Percentiles rank a stretch among this genome's conserved stretches.
Conservation (phyloP, 2,113 vertebrate species). For the Solea solea region DNA sequence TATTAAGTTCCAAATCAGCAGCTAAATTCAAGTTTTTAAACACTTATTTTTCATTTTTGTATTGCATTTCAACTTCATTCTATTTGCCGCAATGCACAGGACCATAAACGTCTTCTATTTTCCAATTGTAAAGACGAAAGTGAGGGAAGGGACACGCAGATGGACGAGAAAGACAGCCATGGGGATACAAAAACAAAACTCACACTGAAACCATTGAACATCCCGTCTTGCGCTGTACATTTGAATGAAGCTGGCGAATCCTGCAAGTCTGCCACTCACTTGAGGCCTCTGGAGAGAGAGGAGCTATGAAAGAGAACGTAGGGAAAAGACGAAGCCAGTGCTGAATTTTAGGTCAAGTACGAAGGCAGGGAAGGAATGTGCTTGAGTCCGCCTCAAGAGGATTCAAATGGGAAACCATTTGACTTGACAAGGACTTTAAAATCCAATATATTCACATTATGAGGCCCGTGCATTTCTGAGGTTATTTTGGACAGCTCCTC, state of each 20-base stretch:
- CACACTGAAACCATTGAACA: not conserved
- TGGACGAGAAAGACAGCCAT: not conserved
- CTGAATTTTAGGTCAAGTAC: conserved; percentile 52
- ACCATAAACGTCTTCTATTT: too few species aligned
- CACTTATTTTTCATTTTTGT: too few species aligned
- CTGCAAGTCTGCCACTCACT: conserved; percentile 20
- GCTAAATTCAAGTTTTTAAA: too few species aligned
- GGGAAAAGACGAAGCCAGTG: conserved; percentile 5
- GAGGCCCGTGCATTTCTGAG: conserved; percentile 17
- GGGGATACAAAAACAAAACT: not conserved
- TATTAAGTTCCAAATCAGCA: too few species aligned
- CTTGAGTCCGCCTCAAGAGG: conserved; percentile 46
- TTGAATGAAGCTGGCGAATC: conserved; percentile 26
- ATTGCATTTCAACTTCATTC: too few species aligned
- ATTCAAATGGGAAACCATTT: conserved; percentile 56
- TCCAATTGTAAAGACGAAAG: too few species aligned
- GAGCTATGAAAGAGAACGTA: conserved; percentile 34
- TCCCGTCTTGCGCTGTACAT: not conserved
- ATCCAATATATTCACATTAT: conserved; percentile 65
- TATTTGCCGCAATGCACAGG: too few species aligned
- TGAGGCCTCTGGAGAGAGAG: conserved; percentile 4
- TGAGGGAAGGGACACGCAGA: not conserved
- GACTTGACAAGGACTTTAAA: conserved; percentile 73
- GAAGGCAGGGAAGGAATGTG: conserved; percentile 35
- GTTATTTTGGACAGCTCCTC: conserved; percentile 46